Evolutionary conservation across 2,888 invertebrate species (phyloP).

Genomic region (Lasioglossum pauxillum): DNA sequence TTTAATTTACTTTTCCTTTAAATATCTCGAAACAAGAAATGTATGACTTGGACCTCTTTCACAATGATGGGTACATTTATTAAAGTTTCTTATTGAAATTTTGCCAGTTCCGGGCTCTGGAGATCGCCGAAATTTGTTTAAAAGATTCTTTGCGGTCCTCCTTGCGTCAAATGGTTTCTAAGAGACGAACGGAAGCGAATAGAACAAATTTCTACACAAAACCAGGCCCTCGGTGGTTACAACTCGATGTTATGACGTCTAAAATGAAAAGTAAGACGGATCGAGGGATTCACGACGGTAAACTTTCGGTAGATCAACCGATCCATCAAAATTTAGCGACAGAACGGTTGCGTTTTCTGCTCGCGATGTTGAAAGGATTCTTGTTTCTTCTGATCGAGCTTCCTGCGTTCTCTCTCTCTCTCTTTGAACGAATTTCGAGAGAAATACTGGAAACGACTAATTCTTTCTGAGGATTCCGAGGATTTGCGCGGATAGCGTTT

Average conservation of each 20-base stretch:
- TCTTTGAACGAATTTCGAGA: not conserved
- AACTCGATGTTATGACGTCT: slow-evolving; percentile 74
- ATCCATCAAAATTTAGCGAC: slow-evolving; percentile 62
- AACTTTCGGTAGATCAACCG: slow-evolving; percentile 31
- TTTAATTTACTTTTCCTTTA: too few species aligned
- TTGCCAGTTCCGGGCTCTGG: not conserved
- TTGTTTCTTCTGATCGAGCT: slow-evolving; percentile 29
- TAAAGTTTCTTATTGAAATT: not conserved
- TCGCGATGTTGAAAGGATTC: slow-evolving; percentile 11
- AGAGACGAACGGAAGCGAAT: not conserved
- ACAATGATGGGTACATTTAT: not conserved
- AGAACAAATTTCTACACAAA: slow-evolving; percentile 39
- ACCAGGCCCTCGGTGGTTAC: not conserved
- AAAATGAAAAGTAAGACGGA: slow-evolving; percentile 72
- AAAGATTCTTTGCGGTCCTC: not conserved
- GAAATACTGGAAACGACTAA: not conserved
- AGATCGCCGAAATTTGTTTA: not conserved
- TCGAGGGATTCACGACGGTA: slow-evolving; percentile 49
- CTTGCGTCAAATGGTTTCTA: not conserved
- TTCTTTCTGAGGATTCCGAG: slow-evolving; percentile 1
- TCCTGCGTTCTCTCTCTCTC: not conserved
- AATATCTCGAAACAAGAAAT: too few species aligned
- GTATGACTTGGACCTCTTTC: too few species aligned
- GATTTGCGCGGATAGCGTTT: slow-evolving; percentile 19
- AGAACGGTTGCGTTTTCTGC: slow-evolving; percentile 37